A percentile compares a stretch with the other conserved stretches of the same genome.
Evolutionary conservation across 1,140 invertebrate genomes (phyloP).

Genomic region (Stegodyphus dumicola): DNA sequence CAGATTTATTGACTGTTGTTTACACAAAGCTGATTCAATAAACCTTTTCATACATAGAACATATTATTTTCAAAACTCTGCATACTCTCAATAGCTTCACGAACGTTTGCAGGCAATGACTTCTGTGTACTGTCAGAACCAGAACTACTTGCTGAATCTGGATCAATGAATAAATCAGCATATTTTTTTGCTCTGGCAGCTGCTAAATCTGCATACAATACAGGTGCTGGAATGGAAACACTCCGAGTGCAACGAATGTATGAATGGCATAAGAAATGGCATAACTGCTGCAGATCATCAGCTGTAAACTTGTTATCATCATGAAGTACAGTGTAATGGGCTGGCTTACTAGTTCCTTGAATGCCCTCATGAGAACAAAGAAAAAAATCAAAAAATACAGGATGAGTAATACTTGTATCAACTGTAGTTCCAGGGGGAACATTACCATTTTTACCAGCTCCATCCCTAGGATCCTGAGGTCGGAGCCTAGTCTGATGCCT

Average conservation of each 20-base stretch:
- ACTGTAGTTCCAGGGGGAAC: conserved; percentile 87
- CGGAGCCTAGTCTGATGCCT: conserved; percentile 61
- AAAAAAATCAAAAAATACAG: conserved; percentile 86
- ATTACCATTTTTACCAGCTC: conserved; percentile 71
- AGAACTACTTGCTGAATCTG: not conserved
- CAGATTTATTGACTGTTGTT: too few species aligned
- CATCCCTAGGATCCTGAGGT: conserved; percentile 62
- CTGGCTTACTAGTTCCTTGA: conserved; percentile 65
- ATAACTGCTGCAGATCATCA: conserved; percentile 62
- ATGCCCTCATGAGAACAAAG: conserved; percentile 77
- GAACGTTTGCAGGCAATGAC: not conserved
- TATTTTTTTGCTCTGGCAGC: conserved; percentile 62
- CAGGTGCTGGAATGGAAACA: conserved; percentile 65
- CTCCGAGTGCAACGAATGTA: conserved; percentile 61
- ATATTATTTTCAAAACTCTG: conserved; percentile 10
- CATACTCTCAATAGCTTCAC: not conserved
- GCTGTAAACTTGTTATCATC: conserved; percentile 62
- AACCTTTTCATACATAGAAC: not conserved
- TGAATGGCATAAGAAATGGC: conserved; percentile 63
- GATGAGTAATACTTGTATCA: conserved; percentile 83
- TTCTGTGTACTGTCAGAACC: not conserved
- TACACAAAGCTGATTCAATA: not conserved
- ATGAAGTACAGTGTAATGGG: conserved; percentile 63
- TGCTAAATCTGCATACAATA: conserved; percentile 66
- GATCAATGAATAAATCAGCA: conserved; percentile 23